These are phyloP conservation scores for Liparis tanakae DNA, from an alignment of 2,797 vertebrate genomes.

Conservation along the genomic window DNA sequence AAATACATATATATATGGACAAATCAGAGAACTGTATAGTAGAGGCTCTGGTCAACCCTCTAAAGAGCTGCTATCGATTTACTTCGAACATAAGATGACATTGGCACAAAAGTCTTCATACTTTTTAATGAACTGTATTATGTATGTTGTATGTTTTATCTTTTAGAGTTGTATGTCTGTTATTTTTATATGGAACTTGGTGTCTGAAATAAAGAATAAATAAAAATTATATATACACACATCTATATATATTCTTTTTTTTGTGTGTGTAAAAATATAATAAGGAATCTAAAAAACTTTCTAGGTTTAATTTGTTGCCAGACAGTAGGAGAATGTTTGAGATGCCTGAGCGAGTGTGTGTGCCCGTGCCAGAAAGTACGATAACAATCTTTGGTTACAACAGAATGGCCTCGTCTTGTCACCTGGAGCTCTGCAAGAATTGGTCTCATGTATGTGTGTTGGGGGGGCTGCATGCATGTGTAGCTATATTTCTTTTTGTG, in stretches of 20 bases:
- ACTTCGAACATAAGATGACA: too few relatives aligned
- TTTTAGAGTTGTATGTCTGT: too few relatives aligned
- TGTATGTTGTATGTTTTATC: too few relatives aligned
- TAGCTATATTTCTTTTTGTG: constrained; percentile 28
- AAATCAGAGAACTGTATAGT: too few relatives aligned
- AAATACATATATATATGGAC: neutral
- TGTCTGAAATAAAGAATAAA: too few relatives aligned
- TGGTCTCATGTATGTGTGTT: constrained; percentile 50
- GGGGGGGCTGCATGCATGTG: constrained; percentile 49
- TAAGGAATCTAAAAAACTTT: neutral
- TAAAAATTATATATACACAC: too few relatives aligned
- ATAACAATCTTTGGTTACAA: constrained; percentile 74
- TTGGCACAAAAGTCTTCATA: too few relatives aligned
- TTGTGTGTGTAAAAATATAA: neutral
- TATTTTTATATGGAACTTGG: too few relatives aligned
- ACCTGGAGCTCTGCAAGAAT: constrained; percentile 74
- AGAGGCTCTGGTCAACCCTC: too few relatives aligned
- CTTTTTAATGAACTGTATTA: too few relatives aligned
- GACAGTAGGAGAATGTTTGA: constrained; percentile 43
- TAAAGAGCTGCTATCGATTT: too few relatives aligned
- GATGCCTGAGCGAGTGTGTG: constrained; percentile 43
- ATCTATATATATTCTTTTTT: too few relatives aligned
- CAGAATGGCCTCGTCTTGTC: constrained; percentile 75
- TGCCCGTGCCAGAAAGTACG: constrained; percentile 33
- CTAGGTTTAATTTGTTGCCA: constrained; percentile 24